Conservation (phyloP, 2,797 vertebrate genomes). For the Crenichthys baileyi region DNA sequence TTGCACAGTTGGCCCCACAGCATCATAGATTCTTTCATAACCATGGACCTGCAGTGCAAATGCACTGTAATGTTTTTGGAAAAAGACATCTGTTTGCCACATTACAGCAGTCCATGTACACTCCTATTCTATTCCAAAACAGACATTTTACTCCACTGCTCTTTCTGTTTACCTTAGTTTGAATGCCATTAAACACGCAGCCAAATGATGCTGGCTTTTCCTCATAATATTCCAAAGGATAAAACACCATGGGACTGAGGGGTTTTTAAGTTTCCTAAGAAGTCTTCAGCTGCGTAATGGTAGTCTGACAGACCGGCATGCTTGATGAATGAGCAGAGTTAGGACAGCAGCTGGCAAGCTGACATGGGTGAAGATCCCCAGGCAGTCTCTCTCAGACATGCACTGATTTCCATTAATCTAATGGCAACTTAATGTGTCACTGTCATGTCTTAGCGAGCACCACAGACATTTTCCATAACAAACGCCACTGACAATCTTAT, state of each 20-base stretch:
- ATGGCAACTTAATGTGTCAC: background rate
- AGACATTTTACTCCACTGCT: background rate
- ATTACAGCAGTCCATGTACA: background rate
- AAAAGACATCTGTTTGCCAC: conserved; percentile 7
- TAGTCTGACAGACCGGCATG: background rate
- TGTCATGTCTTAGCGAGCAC: conserved; percentile 2
- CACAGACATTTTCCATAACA: background rate
- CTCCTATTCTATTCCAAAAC: background rate
- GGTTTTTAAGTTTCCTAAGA: background rate
- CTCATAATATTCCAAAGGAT: background rate
- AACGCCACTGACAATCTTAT: background rate
- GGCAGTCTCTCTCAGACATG: background rate
- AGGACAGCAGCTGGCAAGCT: background rate
- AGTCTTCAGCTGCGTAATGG: background rate
- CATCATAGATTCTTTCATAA: conserved; percentile 2
- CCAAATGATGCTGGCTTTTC: conserved; percentile 1
- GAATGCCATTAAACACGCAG: background rate
- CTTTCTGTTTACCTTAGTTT: conserved; percentile 1
- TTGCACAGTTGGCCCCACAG: background rate
- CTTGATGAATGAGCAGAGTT: background rate
- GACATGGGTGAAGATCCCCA: background rate
- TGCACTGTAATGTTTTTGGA: conserved; percentile 1
- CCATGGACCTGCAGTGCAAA: background rate
- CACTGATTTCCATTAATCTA: conserved; percentile 4
- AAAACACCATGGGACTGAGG: background rate